Evolutionary conservation across 1,140 invertebrate species (phyloP), one percentile per base, ranked within the genome.

Genomic region (Ptiloglossa arizonensis): DNA sequence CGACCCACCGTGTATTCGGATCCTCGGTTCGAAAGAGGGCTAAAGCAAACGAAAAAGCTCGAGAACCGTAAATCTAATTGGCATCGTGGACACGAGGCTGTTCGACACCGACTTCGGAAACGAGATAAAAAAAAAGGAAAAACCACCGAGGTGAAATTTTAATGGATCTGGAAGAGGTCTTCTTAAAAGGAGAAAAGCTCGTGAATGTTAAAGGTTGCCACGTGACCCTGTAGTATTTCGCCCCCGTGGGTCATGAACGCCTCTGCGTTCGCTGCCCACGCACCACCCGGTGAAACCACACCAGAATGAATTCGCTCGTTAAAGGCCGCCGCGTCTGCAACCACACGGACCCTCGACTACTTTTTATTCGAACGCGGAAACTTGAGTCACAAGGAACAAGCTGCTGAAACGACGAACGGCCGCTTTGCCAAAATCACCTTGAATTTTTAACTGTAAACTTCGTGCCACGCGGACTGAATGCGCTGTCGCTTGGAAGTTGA

Each of bases 171-270:
- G n/a, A 27, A 17, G 19, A 22, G 13, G n/a, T 41, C 13, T 11
- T 22, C 54, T 24, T 17, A 17, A 32, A 56, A 32, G 29, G 46
- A 66, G n/a, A 59, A 62, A 62, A 56, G 27, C 48, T 54, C 17
- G 24, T 50, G 48, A 54, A 66, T 38, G 60, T 66, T 41, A 19
- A n/a, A 44, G 35, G 32, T 50, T 17, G 35, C 35, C 17, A 48
- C 15, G 24, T 74, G 62, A 74, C 48, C 48, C 71, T 41, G 35
- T 66, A 64, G 71, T 74, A 74, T 66, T 74, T 56, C 35, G 60
- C 62, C 50, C 6, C 48, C 35, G 27, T 19, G 13, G 32, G 41
- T 72, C 56, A 62, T n/a, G 24, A 54, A 44, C 60, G 19, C 71
- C 71, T 32, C n/a, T 24, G 48, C 19, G 46, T 48, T 27, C 44